Evolutionary conservation across 2,888 invertebrate species (phyloP), one percentile per base, ranked within the genome.

Genomic region (Rhagium mordax): DNA sequence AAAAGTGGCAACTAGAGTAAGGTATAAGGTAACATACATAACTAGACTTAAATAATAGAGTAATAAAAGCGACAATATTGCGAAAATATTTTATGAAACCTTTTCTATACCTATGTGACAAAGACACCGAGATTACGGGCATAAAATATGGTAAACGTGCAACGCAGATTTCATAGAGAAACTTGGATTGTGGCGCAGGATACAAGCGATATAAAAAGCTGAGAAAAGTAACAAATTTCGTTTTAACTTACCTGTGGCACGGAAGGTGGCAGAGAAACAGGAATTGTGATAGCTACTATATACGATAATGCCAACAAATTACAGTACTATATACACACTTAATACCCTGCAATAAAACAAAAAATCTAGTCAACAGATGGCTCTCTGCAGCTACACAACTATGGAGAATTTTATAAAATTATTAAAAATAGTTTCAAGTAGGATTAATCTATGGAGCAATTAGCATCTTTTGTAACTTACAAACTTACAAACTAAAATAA

Each of bases 331-430:
- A 29, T 49, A 20, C 24, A n/a, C 66, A 57, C 66, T 57, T 47
- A 29, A 67, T 47, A 55, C 7, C 66, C 66, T 67, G 66, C 55
- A 67, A 67, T 67, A 57, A 55, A 67, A 16, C 20, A 21, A 64
- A 64, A 64, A 24, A 48, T 15, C 24, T 27, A 49, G 18, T 64
- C 64, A 49, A 51, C 20, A 18, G 13, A 41, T 41, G 13, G n/a
- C 41, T 41, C 3, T 41, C n/a, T 13, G 41, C 33, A 13, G 5
- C 41, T 41, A 10, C 41, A 41, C 33, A 41, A n/a, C 41, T 41
- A 41, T 29, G 7, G 29, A 33, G 4, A 33, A 33, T 33, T 33
- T 33, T 33, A 6, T 24, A 24, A 24, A 24, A n/a, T n/a, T 6
- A 24, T 6, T 24, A 24, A 24, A 4, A 24, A 24, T 6, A 24